Evolutionary conservation across 2,113 vertebrate species (phyloP).

Genomic region (Tyrannus savana): DNA sequence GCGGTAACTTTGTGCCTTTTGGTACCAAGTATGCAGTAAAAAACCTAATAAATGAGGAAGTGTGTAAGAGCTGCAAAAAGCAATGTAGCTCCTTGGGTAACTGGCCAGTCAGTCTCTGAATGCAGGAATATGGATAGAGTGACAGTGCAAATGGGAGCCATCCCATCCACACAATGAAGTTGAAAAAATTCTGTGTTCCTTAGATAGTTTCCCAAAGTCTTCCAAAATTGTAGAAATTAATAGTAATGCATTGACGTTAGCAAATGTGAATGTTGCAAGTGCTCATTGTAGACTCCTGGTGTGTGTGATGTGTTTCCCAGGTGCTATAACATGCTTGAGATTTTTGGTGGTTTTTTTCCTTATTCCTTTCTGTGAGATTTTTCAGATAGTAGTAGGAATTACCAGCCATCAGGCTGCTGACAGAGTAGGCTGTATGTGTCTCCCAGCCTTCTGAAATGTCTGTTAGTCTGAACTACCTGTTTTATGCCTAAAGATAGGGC

Average conservation of each 20-base stretch:
- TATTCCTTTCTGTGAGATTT: not conserved
- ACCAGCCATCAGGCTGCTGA: not conserved
- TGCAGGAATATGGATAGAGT: not conserved
- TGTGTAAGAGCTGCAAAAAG: not conserved
- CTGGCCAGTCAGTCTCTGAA: not conserved
- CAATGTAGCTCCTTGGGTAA: not conserved
- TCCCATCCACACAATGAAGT: not conserved
- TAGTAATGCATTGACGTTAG: not conserved
- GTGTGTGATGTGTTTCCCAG: not conserved
- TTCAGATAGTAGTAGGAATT: not conserved
- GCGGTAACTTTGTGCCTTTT: not conserved
- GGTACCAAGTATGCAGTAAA: not conserved
- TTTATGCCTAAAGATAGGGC: not conserved
- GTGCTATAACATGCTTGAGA: not conserved
- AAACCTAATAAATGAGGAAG: not conserved
- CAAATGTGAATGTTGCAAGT: not conserved
- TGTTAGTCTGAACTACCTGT: not conserved
- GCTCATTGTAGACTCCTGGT: not conserved
- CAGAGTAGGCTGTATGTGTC: not conserved
- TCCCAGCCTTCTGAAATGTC: not conserved
- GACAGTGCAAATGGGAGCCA: not conserved
- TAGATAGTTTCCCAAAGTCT: not conserved
- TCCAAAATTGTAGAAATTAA: not conserved
- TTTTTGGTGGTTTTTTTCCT: not conserved
- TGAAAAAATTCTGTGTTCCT: not conserved